Percentiles rank a stretch among this genome's conserved stretches.
These are phyloP conservation scores for Molossus alvarezi DNA, from an alignment of 2,797 vertebrate species.

Conservation along the genomic window DNA sequence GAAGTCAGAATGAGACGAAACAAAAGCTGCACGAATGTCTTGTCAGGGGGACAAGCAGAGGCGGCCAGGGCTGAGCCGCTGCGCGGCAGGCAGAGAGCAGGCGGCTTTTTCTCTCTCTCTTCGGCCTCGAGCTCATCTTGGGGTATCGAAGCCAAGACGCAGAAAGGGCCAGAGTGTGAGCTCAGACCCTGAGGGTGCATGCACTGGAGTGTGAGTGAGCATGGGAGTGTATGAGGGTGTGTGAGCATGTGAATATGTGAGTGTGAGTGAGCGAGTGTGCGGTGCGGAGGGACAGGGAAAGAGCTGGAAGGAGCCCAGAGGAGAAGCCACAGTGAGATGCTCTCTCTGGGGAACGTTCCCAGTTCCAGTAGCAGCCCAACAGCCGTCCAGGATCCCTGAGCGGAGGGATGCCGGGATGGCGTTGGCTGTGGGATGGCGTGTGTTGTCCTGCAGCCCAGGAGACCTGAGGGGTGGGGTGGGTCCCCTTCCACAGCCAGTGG, in stretches of 20 bases:
- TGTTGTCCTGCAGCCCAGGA: not conserved
- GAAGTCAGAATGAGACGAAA: not conserved
- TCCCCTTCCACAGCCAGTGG: not conserved
- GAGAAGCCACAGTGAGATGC: not conserved
- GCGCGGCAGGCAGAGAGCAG: not conserved
- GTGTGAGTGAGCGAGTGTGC: not conserved
- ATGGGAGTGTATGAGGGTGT: not conserved
- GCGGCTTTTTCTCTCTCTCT: not conserved
- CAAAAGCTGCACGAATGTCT: fast-evolving
- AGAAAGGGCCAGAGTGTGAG: not conserved
- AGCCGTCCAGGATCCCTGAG: not conserved
- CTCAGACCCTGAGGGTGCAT: not conserved
- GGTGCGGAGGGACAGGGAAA: not conserved
- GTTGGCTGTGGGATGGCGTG: fast-evolving
- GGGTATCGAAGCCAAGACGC: not conserved
- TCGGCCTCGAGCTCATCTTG: not conserved
- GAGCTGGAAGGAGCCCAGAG: not conserved
- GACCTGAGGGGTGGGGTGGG: fast-evolving
- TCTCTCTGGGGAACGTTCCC: not conserved
- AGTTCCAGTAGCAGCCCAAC: not conserved
- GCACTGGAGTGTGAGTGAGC: not conserved
- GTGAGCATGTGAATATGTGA: not conserved
- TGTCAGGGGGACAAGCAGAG: fast-evolving
- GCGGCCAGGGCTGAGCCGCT: fast-evolving
- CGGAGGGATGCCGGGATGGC: not conserved